Evolutionary conservation across 2,797 vertebrate species (phyloP).

Genomic region (Eutrigla gurnardus): DNA sequence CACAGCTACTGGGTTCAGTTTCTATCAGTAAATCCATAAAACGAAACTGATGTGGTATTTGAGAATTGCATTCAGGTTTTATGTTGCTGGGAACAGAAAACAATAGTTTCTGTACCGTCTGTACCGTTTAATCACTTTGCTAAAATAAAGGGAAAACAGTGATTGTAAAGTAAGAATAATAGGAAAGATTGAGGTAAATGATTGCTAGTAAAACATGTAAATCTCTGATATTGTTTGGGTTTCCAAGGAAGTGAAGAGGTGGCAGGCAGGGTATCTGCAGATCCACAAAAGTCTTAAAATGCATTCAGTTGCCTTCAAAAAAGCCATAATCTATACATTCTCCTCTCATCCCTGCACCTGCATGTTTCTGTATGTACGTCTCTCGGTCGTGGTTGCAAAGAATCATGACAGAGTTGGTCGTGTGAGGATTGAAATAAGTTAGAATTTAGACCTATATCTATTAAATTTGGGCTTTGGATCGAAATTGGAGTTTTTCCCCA

Average conservation of each 20-base stretch:
- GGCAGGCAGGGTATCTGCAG: background rate
- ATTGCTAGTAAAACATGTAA: background rate
- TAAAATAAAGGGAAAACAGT: background rate
- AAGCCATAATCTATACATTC: background rate
- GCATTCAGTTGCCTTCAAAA: background rate
- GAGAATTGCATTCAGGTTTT: background rate
- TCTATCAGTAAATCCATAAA: background rate
- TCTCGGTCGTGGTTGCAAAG: too few species aligned
- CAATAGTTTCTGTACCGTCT: background rate
- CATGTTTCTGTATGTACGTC: background rate
- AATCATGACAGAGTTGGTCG: background rate
- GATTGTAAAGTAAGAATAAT: background rate
- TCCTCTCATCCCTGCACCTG: background rate
- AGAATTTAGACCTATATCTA: background rate
- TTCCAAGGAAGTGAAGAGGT: too few species aligned
- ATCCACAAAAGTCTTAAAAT: background rate
- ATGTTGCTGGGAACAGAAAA: background rate
- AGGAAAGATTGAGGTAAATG: background rate
- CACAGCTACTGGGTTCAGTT: background rate
- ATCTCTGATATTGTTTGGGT: background rate
- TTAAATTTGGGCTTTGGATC: background rate
- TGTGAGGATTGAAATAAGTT: background rate
- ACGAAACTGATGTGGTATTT: slow-evolving; percentile 14
- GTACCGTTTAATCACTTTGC: background rate
- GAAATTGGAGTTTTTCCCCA: background rate